These are phyloP conservation scores for Platanista minor DNA, from an alignment of 2,113 vertebrate species.

Conservation along the genomic window DNA sequence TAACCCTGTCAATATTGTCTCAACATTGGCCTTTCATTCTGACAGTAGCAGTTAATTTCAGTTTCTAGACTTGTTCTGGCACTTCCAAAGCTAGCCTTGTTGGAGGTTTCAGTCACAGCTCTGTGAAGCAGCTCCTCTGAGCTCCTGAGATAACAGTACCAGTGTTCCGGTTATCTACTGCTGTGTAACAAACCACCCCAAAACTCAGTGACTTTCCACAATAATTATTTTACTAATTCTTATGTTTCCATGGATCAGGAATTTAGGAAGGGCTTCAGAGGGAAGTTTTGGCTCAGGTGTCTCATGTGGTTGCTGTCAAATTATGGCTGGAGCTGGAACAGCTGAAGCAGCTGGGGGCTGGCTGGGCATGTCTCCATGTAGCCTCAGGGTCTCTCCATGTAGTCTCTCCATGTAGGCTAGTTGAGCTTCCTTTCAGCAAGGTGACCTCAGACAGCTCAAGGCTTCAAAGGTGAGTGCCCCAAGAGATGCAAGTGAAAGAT, in stretches of 20 bases:
- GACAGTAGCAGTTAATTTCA: background rate
- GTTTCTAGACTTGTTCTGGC: background rate
- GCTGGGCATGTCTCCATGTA: background rate
- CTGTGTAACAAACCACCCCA: background rate
- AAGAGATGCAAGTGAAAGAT: background rate
- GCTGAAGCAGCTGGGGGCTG: background rate
- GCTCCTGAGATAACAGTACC: background rate
- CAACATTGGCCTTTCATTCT: background rate
- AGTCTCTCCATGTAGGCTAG: background rate
- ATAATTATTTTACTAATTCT: background rate
- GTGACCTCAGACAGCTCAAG: background rate
- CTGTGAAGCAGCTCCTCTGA: background rate
- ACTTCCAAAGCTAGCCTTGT: background rate
- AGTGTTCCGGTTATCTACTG: background rate
- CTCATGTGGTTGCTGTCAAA: background rate
- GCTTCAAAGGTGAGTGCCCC: background rate
- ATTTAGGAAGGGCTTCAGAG: background rate
- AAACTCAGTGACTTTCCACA: background rate
- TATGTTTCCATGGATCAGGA: background rate
- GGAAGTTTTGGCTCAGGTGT: background rate
- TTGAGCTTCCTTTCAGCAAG: background rate
- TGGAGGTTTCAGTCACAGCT: background rate
- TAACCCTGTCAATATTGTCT: background rate
- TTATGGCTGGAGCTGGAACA: background rate
- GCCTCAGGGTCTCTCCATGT: background rate